Conservation (phyloP, 2,888 invertebrate genomes). For the Mechanitis messenoides region DNA sequence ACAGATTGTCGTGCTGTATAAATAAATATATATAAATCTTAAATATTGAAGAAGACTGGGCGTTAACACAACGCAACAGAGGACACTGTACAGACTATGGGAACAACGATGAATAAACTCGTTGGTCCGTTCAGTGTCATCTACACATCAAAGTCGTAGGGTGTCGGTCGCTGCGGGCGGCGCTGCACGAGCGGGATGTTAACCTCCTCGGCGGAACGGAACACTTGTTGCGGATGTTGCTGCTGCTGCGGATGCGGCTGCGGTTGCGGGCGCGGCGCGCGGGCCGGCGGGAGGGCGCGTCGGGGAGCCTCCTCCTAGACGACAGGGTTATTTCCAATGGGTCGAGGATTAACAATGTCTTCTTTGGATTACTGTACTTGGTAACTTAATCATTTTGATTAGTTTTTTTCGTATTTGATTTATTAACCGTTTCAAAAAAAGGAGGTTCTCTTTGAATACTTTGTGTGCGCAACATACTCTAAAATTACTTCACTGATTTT, state of each 20-base stretch:
- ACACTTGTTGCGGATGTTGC: conserved; percentile 83
- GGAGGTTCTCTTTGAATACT: too few species aligned
- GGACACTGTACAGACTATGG: not conserved
- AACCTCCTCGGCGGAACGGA: conserved; percentile 90
- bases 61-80: too few species aligned
- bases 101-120: not conserved
- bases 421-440: too few species aligned
- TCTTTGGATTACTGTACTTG: not conserved
- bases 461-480: too few species aligned
- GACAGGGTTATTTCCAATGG: not conserved
- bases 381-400: too few species aligned
- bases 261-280: conserved; percentile 81
- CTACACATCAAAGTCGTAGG: conserved; percentile 68
- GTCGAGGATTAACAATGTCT: not conserved
- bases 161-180: conserved; percentile 75
- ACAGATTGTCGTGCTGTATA: conserved; percentile 59
- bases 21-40: conserved; percentile 56
- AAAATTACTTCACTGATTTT: too few species aligned
- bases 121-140: not conserved
- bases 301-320: conserved; percentile 51
- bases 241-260: conserved; percentile 77
- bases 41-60: conserved; percentile 22
- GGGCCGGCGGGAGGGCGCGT: conserved; percentile 47
- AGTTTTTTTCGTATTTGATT: too few species aligned
- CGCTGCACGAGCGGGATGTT: conserved; percentile 90